Evolutionary conservation across 2,113 vertebrate species (phyloP), one percentile per base, ranked within the genome.

Genomic region (Acinonyx jubatus): DNA sequence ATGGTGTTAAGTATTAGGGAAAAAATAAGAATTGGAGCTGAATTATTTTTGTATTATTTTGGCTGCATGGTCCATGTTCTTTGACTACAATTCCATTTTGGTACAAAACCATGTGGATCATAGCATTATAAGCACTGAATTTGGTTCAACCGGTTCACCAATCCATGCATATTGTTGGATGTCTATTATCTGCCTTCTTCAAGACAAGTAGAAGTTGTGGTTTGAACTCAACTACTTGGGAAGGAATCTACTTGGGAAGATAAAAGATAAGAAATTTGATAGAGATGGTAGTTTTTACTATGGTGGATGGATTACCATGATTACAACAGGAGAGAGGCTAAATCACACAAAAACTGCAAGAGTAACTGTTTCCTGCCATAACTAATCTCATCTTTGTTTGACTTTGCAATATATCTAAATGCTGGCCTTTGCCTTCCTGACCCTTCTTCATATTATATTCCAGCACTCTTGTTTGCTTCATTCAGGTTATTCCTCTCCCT

Each of bases 31-130:
- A 66, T 48, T 94, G 69, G 27, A 96, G 23, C 3, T 33, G 33
- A 91, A 50, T 50, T 86, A 66, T 61, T 92, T 84, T 96, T 45
- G 19, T 66, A 25, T 79, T 57, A 45, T 79, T 97, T 96, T 82
- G 18, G 23, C 95, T 68, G 45, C 7, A 31, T 73, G 33, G n/a
- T 13, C 21, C 11, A 9, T 52, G 3, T 78, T 80, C 13, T 94
- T 61, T 78, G 79, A 63, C 19, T 76, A 1, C 4, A 82, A 2
- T 83, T 36, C 4, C 33, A 68, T 52, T 89, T n/a, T 63, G 45
- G 29, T 80, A 48, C 0, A 13, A 68, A 36, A 36, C 3, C 21
- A 5, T 3, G 8, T 65, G 33, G 38, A 57, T 48, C 16, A 41
- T 2, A 83, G 15, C 27, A 80, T 69, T 50, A 3, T 36, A 48